Evolutionary conservation across 1,140 invertebrate species (phyloP).

Genomic region (Cylas formicarius): DNA sequence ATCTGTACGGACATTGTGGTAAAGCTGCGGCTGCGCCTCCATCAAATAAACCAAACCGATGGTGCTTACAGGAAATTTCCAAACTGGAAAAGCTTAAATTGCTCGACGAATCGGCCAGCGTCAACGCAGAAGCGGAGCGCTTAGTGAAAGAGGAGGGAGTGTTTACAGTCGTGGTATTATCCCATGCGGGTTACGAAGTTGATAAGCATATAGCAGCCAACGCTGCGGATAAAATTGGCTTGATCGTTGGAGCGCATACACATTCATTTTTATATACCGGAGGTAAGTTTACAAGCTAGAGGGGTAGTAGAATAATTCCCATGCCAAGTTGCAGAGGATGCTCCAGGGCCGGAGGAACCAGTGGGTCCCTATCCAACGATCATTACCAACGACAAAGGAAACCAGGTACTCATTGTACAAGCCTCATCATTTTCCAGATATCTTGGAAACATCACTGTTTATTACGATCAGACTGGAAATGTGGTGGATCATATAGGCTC

Average conservation of each 20-base stretch:
- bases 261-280: slow-evolving; percentile 49
- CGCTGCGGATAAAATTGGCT: slow-evolving; percentile 54
- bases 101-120: slow-evolving; percentile 42
- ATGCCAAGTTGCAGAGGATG: slow-evolving; percentile 12
- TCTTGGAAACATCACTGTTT: slow-evolving; percentile 62
- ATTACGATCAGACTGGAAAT: slow-evolving; percentile 62
- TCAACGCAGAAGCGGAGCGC: slow-evolving; percentile 32
- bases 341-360: slow-evolving; percentile 33
- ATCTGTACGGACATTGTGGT: slow-evolving; percentile 57
- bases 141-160: slow-evolving; percentile 36
- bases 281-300: slow-evolving; percentile 9
- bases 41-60: too few relatives aligned
- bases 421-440: slow-evolving; percentile 62
- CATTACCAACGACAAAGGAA: slow-evolving; percentile 36
- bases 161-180: slow-evolving; percentile 44
- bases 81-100: slow-evolving; percentile 41
- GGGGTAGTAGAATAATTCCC: too few relatives aligned
- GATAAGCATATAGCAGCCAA: slow-evolving; percentile 58
- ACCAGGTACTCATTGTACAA: slow-evolving; percentile 60
- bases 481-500: slow-evolving; percentile 59
- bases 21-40: too few relatives aligned
- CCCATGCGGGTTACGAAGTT: slow-evolving; percentile 50
- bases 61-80: slow-evolving; percentile 29
- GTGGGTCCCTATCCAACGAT: slow-evolving; percentile 45
- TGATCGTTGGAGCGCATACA: slow-evolving; percentile 81